Evolutionary conservation across 2,797 vertebrate genomes (phyloP), one percentile per base, ranked within the genome.

Genomic region (Gymnocypris eckloni): DNA sequence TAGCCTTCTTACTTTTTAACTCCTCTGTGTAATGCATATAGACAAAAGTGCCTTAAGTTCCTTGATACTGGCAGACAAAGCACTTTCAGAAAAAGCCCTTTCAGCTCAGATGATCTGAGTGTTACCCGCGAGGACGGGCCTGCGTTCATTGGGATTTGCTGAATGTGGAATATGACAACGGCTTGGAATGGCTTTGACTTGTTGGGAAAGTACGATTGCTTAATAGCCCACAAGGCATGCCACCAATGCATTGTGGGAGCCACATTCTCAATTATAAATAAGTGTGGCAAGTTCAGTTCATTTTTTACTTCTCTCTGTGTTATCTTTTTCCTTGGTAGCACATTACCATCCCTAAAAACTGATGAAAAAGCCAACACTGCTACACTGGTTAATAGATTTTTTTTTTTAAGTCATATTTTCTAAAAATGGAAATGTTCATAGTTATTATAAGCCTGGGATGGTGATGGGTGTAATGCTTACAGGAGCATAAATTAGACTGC

Each of bases 331-430:
- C 85, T 89, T 54, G 79, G 78, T 82, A 84, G 82, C 86, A 85
- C 79, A 82, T 86, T 83, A 43, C 85, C 83, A 79, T 64, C 48
- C 41, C 4, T 61, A 82, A 83, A 89, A 92, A 90, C n/a, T 70
- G 88, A 88, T 89, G 87, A 93, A 92, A 81, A 87, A 91, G 82
- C 89, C 37, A 90, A 81, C 79, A 79, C 77, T 66, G 86, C 76
- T 83, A 54, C 78, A 86, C 83, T 84, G 89, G 86, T 86, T 92
- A 91, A 92, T 90, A 92, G 84, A 91, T 88, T 90, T 90, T 82
- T 33, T 33, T 33, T 33, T 33, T 33, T 28, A 89, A 90, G 91
- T 83, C 70, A 87, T 86, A 90, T 91, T 93, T 92, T 90, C 64
- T 91, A 91, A 92, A 90, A 87, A 86, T 67, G 89, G 90, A 80